phyloP scores from a whole-genome alignment of 1,140 invertebrate species.

The Ceratitis capitata region DNA sequence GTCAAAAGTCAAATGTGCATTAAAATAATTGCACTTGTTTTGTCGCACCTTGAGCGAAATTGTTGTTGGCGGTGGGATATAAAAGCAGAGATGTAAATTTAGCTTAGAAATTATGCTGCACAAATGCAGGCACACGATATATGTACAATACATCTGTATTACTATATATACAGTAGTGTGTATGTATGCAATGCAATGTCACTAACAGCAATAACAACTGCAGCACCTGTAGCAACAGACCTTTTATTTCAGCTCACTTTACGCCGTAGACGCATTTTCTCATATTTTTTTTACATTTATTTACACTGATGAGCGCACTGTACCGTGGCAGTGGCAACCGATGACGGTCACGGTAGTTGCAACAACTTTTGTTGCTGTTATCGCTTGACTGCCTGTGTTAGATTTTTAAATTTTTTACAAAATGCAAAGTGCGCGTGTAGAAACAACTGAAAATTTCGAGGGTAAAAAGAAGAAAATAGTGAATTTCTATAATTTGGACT shows the following conservation, averaged over 20 bases:
- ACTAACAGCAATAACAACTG: background rate
- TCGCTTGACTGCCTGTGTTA: background rate
- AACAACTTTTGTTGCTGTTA: background rate
- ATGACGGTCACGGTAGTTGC: background rate
- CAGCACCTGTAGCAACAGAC: background rate
- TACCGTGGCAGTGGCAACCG: background rate
- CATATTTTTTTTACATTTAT: background rate
- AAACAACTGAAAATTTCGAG: background rate
- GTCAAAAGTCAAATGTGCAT: slow-evolving; percentile 65
- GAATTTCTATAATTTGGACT: background rate
- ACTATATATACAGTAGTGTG: background rate
- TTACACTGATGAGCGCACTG: background rate
- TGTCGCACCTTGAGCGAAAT: slow-evolving; percentile 33
- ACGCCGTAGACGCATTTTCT: slow-evolving; percentile 14
- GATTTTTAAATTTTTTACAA: background rate
- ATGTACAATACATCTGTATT: background rate
- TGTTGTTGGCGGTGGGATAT: background rate
- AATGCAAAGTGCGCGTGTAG: background rate
- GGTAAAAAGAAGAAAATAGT: background rate
- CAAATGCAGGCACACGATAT: no score
- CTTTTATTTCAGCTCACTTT: background rate
- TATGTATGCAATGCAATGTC: background rate
- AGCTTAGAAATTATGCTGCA: background rate
- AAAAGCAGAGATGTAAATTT: background rate
- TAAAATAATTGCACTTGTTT: slow-evolving; percentile 65